Evolutionary conservation across 2,888 invertebrate genomes (phyloP).

Genomic region (Melanostoma mellinum): DNA sequence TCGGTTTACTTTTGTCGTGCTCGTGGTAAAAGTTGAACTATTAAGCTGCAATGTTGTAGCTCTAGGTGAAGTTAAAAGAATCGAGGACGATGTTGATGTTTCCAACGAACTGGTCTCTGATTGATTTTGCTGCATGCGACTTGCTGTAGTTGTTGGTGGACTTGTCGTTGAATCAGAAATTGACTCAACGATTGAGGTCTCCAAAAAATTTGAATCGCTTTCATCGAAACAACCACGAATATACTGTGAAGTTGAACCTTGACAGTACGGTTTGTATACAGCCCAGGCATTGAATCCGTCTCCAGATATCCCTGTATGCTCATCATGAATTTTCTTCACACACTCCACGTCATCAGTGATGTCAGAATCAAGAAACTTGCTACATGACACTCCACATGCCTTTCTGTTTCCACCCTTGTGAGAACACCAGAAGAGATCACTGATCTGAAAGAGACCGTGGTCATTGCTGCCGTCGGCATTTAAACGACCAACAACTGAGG

Average conservation of each 20-base stretch:
- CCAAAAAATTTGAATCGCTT: slow-evolving; percentile 34
- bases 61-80: too few species aligned
- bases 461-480: slow-evolving; percentile 84
- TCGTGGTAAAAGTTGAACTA: too few species aligned
- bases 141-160: neutral
- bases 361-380: slow-evolving; percentile 86
- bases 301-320: slow-evolving; percentile 87
- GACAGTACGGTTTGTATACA: slow-evolving; percentile 78
- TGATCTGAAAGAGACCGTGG: slow-evolving; percentile 89
- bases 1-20: too few species aligned
- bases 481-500: slow-evolving; percentile 84
- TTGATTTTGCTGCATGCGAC: neutral
- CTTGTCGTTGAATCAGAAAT: neutral
- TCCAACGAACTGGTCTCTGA: too few species aligned
- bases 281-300: slow-evolving; percentile 85
- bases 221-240: slow-evolving; percentile 77
- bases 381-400: slow-evolving; percentile 86
- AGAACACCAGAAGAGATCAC: slow-evolving; percentile 88
- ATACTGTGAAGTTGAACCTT: slow-evolving; percentile 76
- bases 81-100: too few species aligned
- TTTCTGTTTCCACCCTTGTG: slow-evolving; percentile 83
- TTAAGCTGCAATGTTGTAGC: too few species aligned
- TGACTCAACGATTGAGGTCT: neutral
- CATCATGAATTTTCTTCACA: slow-evolving; percentile 85
- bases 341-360: slow-evolving; percentile 88